Percentiles rank a stretch among this genome's conserved stretches.
Evolutionary conservation across 2,888 invertebrate species (phyloP).

Genomic region (Agonopterix subpropinquella): DNA sequence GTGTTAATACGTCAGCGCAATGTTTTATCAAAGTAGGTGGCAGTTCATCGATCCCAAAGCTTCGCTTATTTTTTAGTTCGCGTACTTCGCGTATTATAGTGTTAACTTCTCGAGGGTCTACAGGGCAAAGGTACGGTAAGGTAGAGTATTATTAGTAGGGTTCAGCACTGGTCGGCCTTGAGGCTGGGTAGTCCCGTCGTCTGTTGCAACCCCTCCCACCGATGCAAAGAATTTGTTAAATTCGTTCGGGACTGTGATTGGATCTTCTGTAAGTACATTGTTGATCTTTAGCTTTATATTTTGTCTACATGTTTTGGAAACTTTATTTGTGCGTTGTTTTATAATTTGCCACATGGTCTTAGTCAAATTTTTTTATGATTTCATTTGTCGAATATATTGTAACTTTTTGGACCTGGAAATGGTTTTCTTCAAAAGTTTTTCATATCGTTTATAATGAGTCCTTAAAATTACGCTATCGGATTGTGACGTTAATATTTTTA

Average conservation of each 20-base stretch:
- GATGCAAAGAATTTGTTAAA: constrained; percentile 11
- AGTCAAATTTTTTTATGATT: constrained; percentile 4
- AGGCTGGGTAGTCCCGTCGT: background rate
- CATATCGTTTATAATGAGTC: constrained; percentile 10
- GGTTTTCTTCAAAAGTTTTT: constrained; percentile 9
- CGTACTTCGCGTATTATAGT: constrained; percentile 1
- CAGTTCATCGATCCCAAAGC: constrained; percentile 8
- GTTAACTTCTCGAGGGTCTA: constrained; percentile 1
- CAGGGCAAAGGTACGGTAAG: constrained; percentile 3
- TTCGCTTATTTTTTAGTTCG: constrained; percentile 8
- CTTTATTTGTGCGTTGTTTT: constrained; percentile 8
- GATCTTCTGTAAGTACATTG: constrained; percentile 1
- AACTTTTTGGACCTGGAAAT: constrained; percentile 7
- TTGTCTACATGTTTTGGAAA: background rate
- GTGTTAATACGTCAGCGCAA: constrained; percentile 5
- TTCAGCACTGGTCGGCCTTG: background rate
- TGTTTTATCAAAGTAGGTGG: constrained; percentile 7
- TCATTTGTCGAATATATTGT: constrained; percentile 5
- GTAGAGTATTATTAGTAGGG: background rate
- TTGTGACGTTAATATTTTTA: constrained; percentile 7
- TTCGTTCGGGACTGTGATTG: constrained; percentile 4
- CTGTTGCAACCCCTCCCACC: background rate
- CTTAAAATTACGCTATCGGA: constrained; percentile 3
- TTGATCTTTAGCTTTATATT: constrained; percentile 6
- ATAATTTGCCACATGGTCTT: constrained; percentile 13